A percentile compares a stretch with the other conserved stretches of the same genome.
Evolutionary conservation across 1,140 invertebrate species (phyloP).

Genomic region (Proales similis): DNA sequence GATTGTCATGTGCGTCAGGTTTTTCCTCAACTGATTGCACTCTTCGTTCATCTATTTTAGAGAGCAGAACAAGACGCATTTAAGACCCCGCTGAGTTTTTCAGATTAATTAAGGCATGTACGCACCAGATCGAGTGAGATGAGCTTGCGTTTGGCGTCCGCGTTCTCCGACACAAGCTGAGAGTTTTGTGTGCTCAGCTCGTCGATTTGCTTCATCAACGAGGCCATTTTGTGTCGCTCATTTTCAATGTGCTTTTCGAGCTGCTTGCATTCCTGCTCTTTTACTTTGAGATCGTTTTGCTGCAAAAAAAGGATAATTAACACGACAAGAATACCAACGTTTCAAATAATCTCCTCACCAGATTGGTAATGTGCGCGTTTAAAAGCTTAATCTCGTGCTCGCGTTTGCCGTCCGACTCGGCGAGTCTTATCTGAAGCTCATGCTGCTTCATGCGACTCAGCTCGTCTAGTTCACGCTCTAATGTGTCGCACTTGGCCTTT

Average conservation of each 20-base stretch:
- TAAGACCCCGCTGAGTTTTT: too few species aligned
- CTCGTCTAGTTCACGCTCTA: slow-evolving; percentile 21
- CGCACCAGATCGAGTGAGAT: slow-evolving; percentile 4
- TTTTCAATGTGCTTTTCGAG: slow-evolving; percentile 19
- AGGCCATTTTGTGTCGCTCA: slow-evolving; percentile 8
- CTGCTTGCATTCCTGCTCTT: slow-evolving; percentile 23
- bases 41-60: slow-evolving; percentile 6
- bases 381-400: slow-evolving; percentile 33
- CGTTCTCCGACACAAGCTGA: slow-evolving; percentile 3
- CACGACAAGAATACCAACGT: background rate
- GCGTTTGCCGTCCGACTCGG: slow-evolving; percentile 13
- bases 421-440: background rate
- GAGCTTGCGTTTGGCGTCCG: slow-evolving; percentile 8
- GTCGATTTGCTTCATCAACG: slow-evolving; percentile 24
- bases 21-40: slow-evolving; percentile 33
- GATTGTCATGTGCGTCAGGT: slow-evolving; percentile 13
- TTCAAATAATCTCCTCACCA: background rate
- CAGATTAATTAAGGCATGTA: background rate
- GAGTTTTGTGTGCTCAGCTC: slow-evolving; percentile 6
- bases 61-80: too few species aligned
- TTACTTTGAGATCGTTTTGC: slow-evolving; percentile 34
- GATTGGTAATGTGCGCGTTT: slow-evolving; percentile 20
- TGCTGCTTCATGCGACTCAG: background rate
- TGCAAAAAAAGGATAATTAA: slow-evolving; percentile 2
- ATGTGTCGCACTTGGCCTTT: slow-evolving; percentile 13